A percentile compares a stretch with the other conserved stretches of the same genome.
These are phyloP conservation scores for Caenorhabditis panamensis DNA, from an alignment of 2,888 invertebrate species.

Conservation along the genomic window DNA sequence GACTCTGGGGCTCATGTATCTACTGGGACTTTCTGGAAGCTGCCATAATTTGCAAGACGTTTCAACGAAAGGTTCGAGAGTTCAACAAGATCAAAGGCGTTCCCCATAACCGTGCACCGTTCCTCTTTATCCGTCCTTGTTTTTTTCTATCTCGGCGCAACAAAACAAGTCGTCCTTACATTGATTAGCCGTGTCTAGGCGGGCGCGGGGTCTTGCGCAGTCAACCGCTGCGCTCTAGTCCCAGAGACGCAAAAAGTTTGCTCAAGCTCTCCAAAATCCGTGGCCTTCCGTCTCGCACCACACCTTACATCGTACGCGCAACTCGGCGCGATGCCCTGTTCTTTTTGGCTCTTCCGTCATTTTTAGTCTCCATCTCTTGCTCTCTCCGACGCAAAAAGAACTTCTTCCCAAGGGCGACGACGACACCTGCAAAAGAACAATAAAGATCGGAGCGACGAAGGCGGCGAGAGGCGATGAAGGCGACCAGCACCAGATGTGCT, in stretches of 20 bases:
- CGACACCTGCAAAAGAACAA: constrained; percentile 57
- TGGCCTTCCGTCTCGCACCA: constrained; percentile 42
- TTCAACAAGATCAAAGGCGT: no score
- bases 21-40: no score
- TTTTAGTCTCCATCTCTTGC: constrained; percentile 19
- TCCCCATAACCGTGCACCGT: no score
- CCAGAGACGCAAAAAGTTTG: constrained; percentile 55
- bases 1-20: no score
- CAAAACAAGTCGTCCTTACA: constrained; percentile 48
- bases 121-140: constrained; percentile 2
- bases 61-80: background rate
- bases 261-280: constrained; percentile 65
- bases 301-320: constrained; percentile 55
- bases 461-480: constrained; percentile 31
- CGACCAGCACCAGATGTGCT: constrained; percentile 55
- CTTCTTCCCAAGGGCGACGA: constrained; percentile 38
- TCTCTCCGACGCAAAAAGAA: constrained; percentile 10
- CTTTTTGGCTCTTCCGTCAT: constrained; percentile 11
- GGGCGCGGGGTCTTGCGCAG: constrained; percentile 56
- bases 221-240: constrained; percentile 37
- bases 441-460: constrained; percentile 27
- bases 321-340: constrained; percentile 35
- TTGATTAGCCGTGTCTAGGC: constrained; percentile 55
- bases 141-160: background rate
- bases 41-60: no score